Percentiles rank a stretch among this genome's conserved stretches.
Conservation (phyloP, 2,888 invertebrate species). For the Notocelia uddmanniana region DNA sequence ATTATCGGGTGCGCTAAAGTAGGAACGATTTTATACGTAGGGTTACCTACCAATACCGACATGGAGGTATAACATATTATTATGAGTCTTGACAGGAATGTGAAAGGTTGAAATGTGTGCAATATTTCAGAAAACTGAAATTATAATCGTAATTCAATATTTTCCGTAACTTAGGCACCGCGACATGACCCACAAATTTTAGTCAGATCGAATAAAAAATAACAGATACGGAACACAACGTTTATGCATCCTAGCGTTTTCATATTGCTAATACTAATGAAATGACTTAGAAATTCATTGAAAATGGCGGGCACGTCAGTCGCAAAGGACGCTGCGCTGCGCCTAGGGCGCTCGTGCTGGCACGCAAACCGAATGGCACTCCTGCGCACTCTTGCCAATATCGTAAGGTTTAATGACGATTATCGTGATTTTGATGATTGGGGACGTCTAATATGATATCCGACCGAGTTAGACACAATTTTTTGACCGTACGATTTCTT, state of each 20-base stretch:
- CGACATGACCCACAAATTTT: too few relatives aligned
- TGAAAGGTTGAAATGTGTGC: background rate
- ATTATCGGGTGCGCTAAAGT: background rate
- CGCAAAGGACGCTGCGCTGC: constrained; percentile 17
- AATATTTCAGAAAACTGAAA: too few relatives aligned
- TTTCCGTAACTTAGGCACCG: too few relatives aligned
- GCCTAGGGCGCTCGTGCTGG: constrained; percentile 68
- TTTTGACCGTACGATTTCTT: too few relatives aligned
- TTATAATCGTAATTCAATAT: too few relatives aligned
- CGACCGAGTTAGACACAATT: background rate
- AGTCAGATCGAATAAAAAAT: background rate
- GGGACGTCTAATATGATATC: constrained; percentile 3
- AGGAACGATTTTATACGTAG: background rate
- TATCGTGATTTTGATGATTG: background rate
- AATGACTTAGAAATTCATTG: constrained; percentile 25
- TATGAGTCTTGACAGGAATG: background rate
- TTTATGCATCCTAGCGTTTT: background rate
- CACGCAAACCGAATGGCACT: constrained; percentile 66
- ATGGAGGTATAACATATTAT: background rate
- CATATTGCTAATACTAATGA: background rate
- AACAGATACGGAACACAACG: background rate
- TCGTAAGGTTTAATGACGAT: constrained; percentile 6
- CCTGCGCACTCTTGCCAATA: constrained; percentile 60
- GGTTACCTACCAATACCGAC: background rate
- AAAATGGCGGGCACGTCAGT: constrained; percentile 33